phyloP scores from a whole-genome alignment of 2,113 vertebrate genomes.

The Elaphurus davidianus region DNA sequence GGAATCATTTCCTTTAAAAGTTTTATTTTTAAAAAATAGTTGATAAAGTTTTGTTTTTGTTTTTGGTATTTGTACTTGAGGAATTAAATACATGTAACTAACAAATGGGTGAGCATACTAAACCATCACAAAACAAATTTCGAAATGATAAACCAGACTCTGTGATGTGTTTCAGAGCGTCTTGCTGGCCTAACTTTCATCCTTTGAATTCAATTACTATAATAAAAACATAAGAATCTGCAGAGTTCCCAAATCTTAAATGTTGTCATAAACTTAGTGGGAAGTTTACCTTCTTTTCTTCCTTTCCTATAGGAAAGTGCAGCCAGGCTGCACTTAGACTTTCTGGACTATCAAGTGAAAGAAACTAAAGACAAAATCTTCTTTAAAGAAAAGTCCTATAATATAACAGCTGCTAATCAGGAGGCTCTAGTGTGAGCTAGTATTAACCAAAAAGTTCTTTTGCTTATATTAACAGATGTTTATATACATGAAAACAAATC shows the following conservation, averaged over 20 bases:
- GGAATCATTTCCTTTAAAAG: background rate
- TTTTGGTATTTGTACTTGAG: background rate
- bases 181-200: background rate
- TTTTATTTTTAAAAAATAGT: background rate
- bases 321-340: background rate
- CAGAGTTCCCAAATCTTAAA: background rate
- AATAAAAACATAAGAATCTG: background rate
- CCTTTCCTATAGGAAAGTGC: background rate
- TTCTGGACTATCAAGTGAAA: background rate
- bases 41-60: background rate
- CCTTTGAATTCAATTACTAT: background rate
- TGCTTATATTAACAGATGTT: background rate
- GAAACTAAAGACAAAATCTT: background rate
- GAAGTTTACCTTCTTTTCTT: background rate
- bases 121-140: background rate
- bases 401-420: background rate
- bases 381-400: background rate
- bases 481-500: background rate
- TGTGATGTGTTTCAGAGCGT: background rate
- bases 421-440: background rate
- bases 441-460: background rate
- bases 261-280: background rate
- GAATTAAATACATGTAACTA: background rate
- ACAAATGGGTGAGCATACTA: background rate
- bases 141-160: background rate